Evolutionary conservation across 2,888 invertebrate species (phyloP), one percentile per base, ranked within the genome.

Genomic region (Trisateles emortualis): DNA sequence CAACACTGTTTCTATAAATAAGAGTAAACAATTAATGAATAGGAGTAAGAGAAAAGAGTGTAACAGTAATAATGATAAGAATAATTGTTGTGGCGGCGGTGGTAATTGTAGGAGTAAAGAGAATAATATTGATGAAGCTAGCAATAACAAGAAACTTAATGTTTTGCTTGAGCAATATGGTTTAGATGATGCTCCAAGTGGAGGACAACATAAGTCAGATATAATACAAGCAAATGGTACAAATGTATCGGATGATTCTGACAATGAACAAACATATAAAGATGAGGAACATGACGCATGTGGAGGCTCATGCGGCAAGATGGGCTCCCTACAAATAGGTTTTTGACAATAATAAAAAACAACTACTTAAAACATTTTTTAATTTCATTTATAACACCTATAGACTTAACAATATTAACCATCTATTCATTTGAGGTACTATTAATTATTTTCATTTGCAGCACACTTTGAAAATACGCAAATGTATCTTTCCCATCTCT

Each of bases 271-370:
- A 4, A 70, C 76, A 32, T 74, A 68, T 3, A 72, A 68, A 3
- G 64, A 76, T 10, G 76, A 81, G 16, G 81, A 87, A 56, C 87
- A 86, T 10, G 82, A 88, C 32, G 77, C 86, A 3, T 92, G 92
- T 72, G 76, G 81, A 2, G 81, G 86, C 0, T 59, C 81, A 11
- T 92, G 92, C 55, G 88, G 90, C 3, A 78, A 79, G 48, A 65
- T 81, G 53, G 86, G 83, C 40, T 81, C 87, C 40, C 40, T 65
- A 36, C 55, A 67, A 33, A 60, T 71, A 41, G 69, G 61, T 24
- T 71, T 68, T 33, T 70, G 55, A 74, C 51, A 62, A 8, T 11
- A 68, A 64, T 63, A 58, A 73, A 62, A 52, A 40, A 0, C 13
- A 14, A 40, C 0, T 41, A 46, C 45, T 50, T 59, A 57, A 29